Percentiles rank a stretch among this genome's conserved stretches.
phyloP scores from a whole-genome alignment of 2,888 invertebrate genomes.

The Calliphora vomitoria region DNA sequence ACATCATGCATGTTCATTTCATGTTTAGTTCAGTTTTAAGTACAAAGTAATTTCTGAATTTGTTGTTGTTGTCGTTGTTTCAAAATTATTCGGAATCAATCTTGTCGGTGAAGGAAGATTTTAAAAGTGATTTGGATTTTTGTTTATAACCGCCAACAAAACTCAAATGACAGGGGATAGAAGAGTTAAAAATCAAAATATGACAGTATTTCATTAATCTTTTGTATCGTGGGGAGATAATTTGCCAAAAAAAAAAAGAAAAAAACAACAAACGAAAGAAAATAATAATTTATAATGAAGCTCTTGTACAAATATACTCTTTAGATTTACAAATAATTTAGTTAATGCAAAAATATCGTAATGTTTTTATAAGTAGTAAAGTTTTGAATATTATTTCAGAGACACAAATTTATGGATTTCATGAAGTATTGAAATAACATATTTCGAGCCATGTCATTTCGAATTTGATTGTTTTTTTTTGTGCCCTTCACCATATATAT shows the following conservation, averaged over 20 bases:
- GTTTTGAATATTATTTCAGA: neutral
- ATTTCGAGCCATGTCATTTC: too few relatives aligned
- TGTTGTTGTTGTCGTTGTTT: constrained; percentile 23
- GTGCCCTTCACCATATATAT: too few relatives aligned
- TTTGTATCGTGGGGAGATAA: constrained; percentile 54
- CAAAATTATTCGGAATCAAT: constrained; percentile 68
- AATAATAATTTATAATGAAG: neutral
- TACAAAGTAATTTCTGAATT: constrained; percentile 64
- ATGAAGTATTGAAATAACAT: too few relatives aligned
- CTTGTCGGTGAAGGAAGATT: constrained; percentile 35
- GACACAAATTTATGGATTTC: too few relatives aligned
- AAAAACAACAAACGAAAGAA: neutral
- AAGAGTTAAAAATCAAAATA: constrained; percentile 63
- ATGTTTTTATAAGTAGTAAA: neutral
- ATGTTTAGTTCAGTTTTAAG: constrained; percentile 54
- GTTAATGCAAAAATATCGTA: constrained; percentile 20
- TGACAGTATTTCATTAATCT: constrained; percentile 76
- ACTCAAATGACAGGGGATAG: neutral
- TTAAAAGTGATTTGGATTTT: constrained; percentile 64
- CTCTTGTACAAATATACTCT: neutral
- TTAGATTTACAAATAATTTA: constrained; percentile 1
- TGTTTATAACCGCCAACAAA: constrained; percentile 59
- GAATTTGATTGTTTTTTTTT: too few relatives aligned
- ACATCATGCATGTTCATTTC: constrained; percentile 19
- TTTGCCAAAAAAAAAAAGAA: constrained; percentile 18